A percentile compares a stretch with the other conserved stretches of the same genome.
Evolutionary conservation across 2,113 vertebrate species (phyloP).

Genomic region (Geococcyx californianus): DNA sequence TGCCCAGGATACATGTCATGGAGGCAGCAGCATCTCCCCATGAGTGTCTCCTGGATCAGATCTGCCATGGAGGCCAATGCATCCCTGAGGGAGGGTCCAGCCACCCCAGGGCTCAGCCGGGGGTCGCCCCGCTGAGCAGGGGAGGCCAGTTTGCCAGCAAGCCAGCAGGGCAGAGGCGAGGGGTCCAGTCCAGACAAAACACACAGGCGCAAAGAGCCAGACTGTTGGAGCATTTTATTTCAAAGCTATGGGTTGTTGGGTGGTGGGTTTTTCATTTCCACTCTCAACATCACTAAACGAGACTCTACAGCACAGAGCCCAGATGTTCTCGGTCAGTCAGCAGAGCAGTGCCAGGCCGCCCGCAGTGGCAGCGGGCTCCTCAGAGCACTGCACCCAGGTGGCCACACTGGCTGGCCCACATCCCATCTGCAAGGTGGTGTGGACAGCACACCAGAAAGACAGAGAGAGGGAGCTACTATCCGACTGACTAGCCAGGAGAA

Average conservation of each 20-base stretch:
- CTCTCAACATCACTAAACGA: background rate
- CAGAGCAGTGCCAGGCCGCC: background rate
- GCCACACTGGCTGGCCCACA: background rate
- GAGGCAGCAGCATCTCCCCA: fast-evolving
- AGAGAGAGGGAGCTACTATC: slow-evolving; percentile 38
- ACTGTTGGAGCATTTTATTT: slow-evolving; percentile 77
- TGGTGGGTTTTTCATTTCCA: background rate
- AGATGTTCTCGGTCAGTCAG: background rate
- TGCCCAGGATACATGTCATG: fast-evolving
- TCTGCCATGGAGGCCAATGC: fast-evolving
- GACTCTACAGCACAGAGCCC: background rate
- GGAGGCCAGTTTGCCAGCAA: background rate
- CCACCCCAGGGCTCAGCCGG: background rate
- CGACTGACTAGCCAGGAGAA: slow-evolving; percentile 6
- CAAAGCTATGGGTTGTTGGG: background rate
- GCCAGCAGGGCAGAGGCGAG: fast-evolving
- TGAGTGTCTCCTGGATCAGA: background rate
- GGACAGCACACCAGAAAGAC: slow-evolving; percentile 80
- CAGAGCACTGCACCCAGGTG: background rate
- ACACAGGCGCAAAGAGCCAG: slow-evolving; percentile 60
- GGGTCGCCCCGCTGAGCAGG: slow-evolving; percentile 31
- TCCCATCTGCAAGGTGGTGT: slow-evolving; percentile 41
- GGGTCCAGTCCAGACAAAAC: slow-evolving; percentile 2
- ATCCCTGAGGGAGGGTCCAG: background rate
- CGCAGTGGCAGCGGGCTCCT: background rate